Evolutionary conservation across 2,797 vertebrate genomes (phyloP).

Genomic region (Brachymystax lenok): DNA sequence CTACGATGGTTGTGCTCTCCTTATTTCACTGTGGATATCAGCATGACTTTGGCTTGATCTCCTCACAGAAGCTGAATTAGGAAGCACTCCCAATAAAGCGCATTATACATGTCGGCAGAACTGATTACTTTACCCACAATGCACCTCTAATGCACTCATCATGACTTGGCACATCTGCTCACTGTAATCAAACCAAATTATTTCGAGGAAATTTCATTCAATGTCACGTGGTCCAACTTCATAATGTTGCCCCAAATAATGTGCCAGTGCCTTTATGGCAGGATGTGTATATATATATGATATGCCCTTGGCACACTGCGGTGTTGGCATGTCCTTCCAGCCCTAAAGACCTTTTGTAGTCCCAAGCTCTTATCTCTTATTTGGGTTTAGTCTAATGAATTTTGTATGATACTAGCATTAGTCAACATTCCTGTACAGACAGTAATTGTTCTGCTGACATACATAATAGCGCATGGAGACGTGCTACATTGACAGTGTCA

Average conservation of each 20-base stretch:
- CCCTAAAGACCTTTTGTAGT: constrained; percentile 65
- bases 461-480: constrained; percentile 42
- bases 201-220: background rate
- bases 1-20: constrained; percentile 25
- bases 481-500: constrained; percentile 63
- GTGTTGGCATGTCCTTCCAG: constrained; percentile 27
- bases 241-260: constrained; percentile 26
- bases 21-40: constrained; percentile 32
- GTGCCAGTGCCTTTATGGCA: constrained; percentile 63
- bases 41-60: constrained; percentile 21
- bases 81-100: constrained; percentile 51
- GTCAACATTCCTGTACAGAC: constrained; percentile 82
- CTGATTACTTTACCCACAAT: constrained; percentile 18
- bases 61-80: constrained; percentile 23
- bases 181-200: background rate
- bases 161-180: background rate
- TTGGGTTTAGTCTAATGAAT: constrained; percentile 1
- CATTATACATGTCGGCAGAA: constrained; percentile 39
- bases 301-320: constrained; percentile 48
- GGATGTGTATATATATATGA: constrained; percentile 31
- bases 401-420: constrained; percentile 63
- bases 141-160: constrained; percentile 32
- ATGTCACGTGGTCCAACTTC: constrained; percentile 27
- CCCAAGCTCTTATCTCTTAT: constrained; percentile 30
- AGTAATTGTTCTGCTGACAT: constrained; percentile 76